Evolutionary conservation across 1,140 invertebrate species (phyloP), one percentile per base, ranked within the genome.

Genomic region (Drosophila aff.): DNA sequence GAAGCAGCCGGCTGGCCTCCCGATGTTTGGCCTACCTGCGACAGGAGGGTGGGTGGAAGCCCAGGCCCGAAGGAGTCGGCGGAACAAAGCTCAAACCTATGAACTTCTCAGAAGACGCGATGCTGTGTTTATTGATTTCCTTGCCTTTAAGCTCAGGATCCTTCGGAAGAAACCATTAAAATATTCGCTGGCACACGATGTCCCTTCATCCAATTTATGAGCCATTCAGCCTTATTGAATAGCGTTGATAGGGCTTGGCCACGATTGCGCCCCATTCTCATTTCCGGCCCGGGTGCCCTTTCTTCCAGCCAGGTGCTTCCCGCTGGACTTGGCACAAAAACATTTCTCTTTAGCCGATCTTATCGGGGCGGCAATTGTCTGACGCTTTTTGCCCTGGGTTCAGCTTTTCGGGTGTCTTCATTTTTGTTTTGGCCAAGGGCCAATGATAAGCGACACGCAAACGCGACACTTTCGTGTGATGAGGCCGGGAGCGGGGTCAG

Each of bases 371-470:
- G 81, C 84, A 89, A 89, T 89, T 89, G 84, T 89, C 85, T 89
- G 85, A 79, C 84, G 85, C 85, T 77, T 85, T 76, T 76, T 76
- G 47, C 47, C 50, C 52, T 57, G 59, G 68, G 15, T 67, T 46
- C 61, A 43, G 66, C 63, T 79, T 71, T 78, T 49, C 79, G 73
- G 59, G 75, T 63, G 76, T 55, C 60, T 58, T 76, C 66, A 77
- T 77, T 81, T 58, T 52, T 75, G 61, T 58, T 63, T 60, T 59
- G 60, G 47, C 50, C 58, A 44, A 58, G 36, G 26, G 66, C 26
- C 53, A 60, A 57, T 79, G 84, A 89, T 89, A 89, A 89, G 81
- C 69, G 85, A 89, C 84, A 89, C 84, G 84, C 84, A 79, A 89
- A 60, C 62, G 71, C 71, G 64, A 66, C 44, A 72, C 58, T 66